Evolutionary conservation across 2,888 invertebrate species (phyloP).

Genomic region (Diarsia dahlii): DNA sequence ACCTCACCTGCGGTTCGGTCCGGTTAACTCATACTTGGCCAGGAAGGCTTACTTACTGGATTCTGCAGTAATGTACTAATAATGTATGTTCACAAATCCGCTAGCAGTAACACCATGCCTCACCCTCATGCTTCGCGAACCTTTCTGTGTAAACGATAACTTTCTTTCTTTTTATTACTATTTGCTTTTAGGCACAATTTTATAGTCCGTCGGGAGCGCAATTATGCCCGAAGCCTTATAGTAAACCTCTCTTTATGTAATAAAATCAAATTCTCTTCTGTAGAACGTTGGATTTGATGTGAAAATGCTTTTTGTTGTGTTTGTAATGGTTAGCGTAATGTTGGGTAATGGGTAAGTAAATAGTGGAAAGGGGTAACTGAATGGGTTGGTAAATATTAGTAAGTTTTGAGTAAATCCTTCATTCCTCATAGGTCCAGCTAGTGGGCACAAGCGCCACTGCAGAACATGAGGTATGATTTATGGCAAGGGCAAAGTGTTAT

Average conservation of each 20-base stretch:
- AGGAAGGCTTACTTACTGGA: too few species aligned
- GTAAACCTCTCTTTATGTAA: constrained; percentile 56
- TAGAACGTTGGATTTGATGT: constrained; percentile 62
- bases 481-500: too few species aligned
- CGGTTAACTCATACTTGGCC: too few species aligned
- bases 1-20: too few species aligned
- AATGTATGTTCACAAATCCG: constrained; percentile 25
- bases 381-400: neutral
- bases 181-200: constrained; percentile 87
- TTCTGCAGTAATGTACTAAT: too few species aligned
- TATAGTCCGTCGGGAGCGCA: constrained; percentile 77
- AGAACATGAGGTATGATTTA: too few species aligned
- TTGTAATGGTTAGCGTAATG: constrained; percentile 21
- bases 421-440: too few species aligned
- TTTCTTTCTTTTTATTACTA: constrained; percentile 84
- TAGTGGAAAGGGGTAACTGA: neutral
- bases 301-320: constrained; percentile 58
- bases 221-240: constrained; percentile 71
- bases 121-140: constrained; percentile 68
- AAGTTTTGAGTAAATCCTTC: neutral
- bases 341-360: constrained; percentile 3
- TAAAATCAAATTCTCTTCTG: constrained; percentile 67
- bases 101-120: constrained; percentile 60
- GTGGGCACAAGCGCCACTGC: too few species aligned
- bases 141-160: constrained; percentile 80